A percentile compares a stretch with the other conserved stretches of the same genome.
These are phyloP conservation scores for Hirtodrosophila histrioides DNA, from an alignment of 2,888 invertebrate species.

Conservation along the genomic window DNA sequence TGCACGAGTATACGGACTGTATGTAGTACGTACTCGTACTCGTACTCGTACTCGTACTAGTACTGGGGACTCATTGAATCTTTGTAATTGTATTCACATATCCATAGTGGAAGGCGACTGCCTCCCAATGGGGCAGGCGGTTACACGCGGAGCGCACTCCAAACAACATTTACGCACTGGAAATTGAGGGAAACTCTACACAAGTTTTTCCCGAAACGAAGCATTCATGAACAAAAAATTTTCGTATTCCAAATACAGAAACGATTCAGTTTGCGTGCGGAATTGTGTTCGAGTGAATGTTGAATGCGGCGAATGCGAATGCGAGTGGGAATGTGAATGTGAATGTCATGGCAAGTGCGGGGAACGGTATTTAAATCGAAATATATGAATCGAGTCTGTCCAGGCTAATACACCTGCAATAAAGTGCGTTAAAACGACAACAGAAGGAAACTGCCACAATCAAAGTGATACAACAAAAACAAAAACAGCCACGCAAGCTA, in stretches of 20 bases:
- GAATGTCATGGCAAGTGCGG: slow-evolving; percentile 34
- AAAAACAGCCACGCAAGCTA: slow-evolving; percentile 42
- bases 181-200: slow-evolving; percentile 73
- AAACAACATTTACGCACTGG: slow-evolving; percentile 77
- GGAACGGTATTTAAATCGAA: slow-evolving; percentile 29
- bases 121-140: slow-evolving; percentile 12
- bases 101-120: slow-evolving; percentile 17
- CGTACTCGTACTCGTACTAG: slow-evolving; percentile 24
- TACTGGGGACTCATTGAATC: slow-evolving; percentile 35
- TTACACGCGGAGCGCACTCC: slow-evolving; percentile 31
- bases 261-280: slow-evolving; percentile 78
- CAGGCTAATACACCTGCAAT: slow-evolving; percentile 7
- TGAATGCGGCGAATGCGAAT: slow-evolving; percentile 49
- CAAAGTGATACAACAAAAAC: slow-evolving; percentile 17
- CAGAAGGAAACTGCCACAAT: slow-evolving; percentile 2
- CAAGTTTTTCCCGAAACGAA: slow-evolving; percentile 58
- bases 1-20: slow-evolving; percentile 17
- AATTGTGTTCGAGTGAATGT: slow-evolving; percentile 69
- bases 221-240: slow-evolving; percentile 47
- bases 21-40: slow-evolving; percentile 21
- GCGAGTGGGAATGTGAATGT: slow-evolving; percentile 29
- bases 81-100: slow-evolving; percentile 25
- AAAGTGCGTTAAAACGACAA: slow-evolving; percentile 19
- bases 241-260: slow-evolving; percentile 79
- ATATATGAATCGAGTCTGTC: slow-evolving; percentile 40